A percentile compares a stretch with the other conserved stretches of the same genome.
Evolutionary conservation across 2,113 vertebrate genomes (phyloP).

Genomic region (Dasyprocta punctata): DNA sequence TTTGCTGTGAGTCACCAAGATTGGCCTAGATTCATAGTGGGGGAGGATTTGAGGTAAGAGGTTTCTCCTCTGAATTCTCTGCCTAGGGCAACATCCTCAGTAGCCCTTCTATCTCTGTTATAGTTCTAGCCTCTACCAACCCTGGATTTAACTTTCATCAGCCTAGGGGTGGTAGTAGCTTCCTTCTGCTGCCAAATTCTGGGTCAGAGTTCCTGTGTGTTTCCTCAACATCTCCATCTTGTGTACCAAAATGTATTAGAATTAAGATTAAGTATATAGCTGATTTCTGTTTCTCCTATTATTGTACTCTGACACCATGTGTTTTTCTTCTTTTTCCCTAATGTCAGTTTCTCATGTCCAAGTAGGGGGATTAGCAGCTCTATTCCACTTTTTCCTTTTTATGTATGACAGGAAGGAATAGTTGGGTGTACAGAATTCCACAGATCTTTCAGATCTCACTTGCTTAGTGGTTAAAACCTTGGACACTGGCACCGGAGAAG

Average conservation of each 20-base stretch:
- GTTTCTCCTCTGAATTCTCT: neutral
- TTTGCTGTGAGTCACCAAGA: neutral
- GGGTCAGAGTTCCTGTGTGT: neutral
- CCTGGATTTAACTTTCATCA: neutral
- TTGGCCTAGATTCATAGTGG: neutral
- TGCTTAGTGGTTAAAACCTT: neutral
- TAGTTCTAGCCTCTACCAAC: neutral
- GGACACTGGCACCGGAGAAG: neutral
- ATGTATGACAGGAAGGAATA: neutral
- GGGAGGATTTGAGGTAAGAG: neutral
- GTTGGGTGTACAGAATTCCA: neutral
- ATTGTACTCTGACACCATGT: neutral
- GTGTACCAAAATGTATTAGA: neutral
- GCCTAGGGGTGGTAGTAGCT: neutral
- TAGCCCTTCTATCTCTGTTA: neutral
- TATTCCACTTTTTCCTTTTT: neutral
- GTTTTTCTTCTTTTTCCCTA: neutral
- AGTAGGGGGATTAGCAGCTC: neutral
- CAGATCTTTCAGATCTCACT: neutral
- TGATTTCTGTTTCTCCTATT: conserved; percentile 32
- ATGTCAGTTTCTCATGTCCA: conserved; percentile 1
- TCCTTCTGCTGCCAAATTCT: neutral
- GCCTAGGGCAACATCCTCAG: neutral
- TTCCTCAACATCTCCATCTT: neutral
- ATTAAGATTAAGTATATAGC: neutral